These are phyloP conservation scores for Hestina assimilis DNA, from an alignment of 1,140 invertebrate genomes.

Conservation along the genomic window DNA sequence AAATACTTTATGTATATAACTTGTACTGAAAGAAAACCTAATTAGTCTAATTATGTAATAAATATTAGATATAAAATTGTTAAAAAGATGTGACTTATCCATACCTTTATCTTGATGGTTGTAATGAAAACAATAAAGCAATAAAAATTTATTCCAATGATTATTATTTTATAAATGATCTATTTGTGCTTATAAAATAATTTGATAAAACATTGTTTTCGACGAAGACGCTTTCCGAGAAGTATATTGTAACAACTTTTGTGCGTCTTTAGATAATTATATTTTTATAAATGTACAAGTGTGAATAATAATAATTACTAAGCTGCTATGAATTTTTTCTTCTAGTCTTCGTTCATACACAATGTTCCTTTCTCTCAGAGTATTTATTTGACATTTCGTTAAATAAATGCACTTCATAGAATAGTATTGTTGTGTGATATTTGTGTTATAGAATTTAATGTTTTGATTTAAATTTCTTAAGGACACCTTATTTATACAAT, in stretches of 20 bases:
- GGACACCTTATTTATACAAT: conserved; percentile 59
- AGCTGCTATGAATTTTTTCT: conserved; percentile 6
- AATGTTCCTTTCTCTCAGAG: conserved; percentile 11
- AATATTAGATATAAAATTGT: conserved; percentile 34
- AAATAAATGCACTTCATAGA: conserved; percentile 30
- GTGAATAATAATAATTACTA: conserved; percentile 15
- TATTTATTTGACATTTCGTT: conserved; percentile 12
- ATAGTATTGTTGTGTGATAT: conserved; percentile 40
- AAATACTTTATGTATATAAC: background rate
- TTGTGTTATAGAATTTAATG: conserved; percentile 34
- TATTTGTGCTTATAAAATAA: background rate
- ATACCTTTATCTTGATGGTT: conserved; percentile 34
- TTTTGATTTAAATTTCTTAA: conserved; percentile 31
- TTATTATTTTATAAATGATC: background rate
- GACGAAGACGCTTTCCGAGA: background rate
- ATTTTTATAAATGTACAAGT: conserved; percentile 27
- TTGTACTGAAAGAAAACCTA: conserved; percentile 13
- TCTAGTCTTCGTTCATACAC: conserved; percentile 3
- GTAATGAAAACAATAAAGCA: conserved; percentile 39
- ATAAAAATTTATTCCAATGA: conserved; percentile 21
- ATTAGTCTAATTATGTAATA: conserved; percentile 24
- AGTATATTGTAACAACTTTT: conserved; percentile 4
- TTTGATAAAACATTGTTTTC: background rate
- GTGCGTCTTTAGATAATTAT: conserved; percentile 24
- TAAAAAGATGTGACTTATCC: conserved; percentile 32